phyloP scores from a whole-genome alignment of 2,888 invertebrate genomes.

The Drosophila greeni region DNA sequence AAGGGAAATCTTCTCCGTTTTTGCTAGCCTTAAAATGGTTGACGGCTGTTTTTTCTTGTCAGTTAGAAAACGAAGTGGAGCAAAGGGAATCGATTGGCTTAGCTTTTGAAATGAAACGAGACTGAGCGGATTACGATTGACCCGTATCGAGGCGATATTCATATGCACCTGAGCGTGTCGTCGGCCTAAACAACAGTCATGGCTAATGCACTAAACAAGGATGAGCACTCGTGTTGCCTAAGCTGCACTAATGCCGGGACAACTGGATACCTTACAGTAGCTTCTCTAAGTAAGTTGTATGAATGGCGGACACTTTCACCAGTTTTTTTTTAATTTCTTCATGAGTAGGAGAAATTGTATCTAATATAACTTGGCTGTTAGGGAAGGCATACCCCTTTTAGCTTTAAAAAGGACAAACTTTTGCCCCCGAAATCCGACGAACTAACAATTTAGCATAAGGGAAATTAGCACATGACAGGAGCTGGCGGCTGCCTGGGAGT shows the following conservation, averaged over 20 bases:
- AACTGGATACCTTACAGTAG: not conserved
- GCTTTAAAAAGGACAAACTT: not conserved
- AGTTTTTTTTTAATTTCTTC: not conserved
- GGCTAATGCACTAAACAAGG: slow-evolving; percentile 28
- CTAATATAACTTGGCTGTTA: not conserved
- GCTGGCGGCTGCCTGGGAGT: not conserved
- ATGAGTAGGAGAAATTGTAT: not conserved
- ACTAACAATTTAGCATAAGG: slow-evolving; percentile 28
- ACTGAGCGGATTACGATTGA: slow-evolving; percentile 55
- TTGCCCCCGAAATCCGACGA: slow-evolving; percentile 5
- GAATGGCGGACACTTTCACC: not conserved
- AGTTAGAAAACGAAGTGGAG: not conserved
- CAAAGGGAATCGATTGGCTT: slow-evolving; percentile 28
- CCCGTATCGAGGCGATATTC: slow-evolving; percentile 25
- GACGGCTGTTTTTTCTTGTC: slow-evolving; percentile 22
- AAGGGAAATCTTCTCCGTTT: slow-evolving; percentile 3
- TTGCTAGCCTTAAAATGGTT: slow-evolving; percentile 26
- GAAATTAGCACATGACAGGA: slow-evolving; percentile 27
- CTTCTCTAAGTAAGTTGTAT: not conserved
- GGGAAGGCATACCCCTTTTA: not conserved
- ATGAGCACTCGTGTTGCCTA: slow-evolving; percentile 3
- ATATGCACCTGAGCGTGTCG: slow-evolving; percentile 27
- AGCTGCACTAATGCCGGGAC: not conserved
- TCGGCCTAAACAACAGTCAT: slow-evolving; percentile 8
- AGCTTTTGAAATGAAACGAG: slow-evolving; percentile 44